phyloP scores from a whole-genome alignment of 1,140 invertebrate genomes.

The Harlomillsia oculata region DNA sequence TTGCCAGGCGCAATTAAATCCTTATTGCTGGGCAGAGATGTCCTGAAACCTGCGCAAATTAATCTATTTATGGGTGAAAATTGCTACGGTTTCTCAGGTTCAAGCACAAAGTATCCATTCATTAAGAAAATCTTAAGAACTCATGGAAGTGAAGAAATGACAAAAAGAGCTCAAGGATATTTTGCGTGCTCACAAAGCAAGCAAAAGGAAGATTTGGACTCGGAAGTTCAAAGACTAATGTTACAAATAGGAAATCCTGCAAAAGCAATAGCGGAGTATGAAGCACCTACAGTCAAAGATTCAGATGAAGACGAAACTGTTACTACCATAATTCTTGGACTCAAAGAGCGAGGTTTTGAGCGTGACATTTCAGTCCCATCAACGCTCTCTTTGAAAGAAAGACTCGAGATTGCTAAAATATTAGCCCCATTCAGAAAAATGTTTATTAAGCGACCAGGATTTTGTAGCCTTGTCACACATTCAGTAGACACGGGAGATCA shows the following conservation, averaged over 20 bases:
- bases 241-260: not conserved
- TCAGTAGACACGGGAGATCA: conserved; percentile 33
- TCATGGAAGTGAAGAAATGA: not conserved
- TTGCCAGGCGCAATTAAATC: not conserved
- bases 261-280: not conserved
- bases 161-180: not conserved
- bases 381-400: not conserved
- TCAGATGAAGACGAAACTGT: not conserved
- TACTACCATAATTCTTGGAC: not conserved
- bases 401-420: not conserved
- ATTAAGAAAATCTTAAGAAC: not conserved
- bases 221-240: not conserved
- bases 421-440: not conserved
- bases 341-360: not conserved
- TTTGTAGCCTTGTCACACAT: conserved; percentile 33
- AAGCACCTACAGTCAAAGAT: not conserved
- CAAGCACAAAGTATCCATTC: not conserved
- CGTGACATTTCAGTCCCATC: not conserved
- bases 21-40: conserved; percentile 23
- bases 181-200: not conserved
- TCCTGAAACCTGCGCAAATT: conserved; percentile 10
- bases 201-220: not conserved
- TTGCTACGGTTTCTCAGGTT: conserved; percentile 2
- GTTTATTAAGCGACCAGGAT: conserved; percentile 16
- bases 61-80: not conserved